Base-by-base conservation (phyloP, 2,888 invertebrate genomes). In the Diadegma fenestrale region DNA sequence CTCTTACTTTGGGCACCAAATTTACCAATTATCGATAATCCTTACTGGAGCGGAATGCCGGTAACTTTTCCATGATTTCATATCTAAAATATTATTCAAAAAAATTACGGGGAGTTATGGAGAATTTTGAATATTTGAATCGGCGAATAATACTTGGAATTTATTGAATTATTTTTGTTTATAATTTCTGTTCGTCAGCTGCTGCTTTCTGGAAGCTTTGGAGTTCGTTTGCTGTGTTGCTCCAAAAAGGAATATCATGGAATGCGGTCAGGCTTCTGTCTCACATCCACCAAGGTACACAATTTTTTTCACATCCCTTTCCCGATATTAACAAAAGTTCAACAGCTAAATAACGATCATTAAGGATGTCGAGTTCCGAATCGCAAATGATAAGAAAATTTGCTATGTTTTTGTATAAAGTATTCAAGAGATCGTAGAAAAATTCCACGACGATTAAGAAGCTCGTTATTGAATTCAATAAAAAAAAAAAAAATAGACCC, bases 1-100 rank as follows among this genome's bases (percentile, higher is more conserved):
- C 94, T 96, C 84, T 92, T 96, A 22, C 89, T 96, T 33, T 95
- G 96, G 94, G 94, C 96, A 19, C 96, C 96, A 7, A 95, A 95
- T 91, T 94, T 96, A 26, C 94, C 95, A 77, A 92, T 95, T 80
- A 93, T 94, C 86, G 95, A 96, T 89, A 96, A 96, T 93, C 96
- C 96, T 0, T 96, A 95, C 89, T 96, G 96, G 95, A 96, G 96
- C 89, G 96, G 95, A 54, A 93, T 95, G 89, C 95, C 95, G 87
- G 96, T 96, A 93, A 94, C 94, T 33, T 45, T 43, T 19, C 19
- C 0, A 41, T 43, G 7, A 6, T 41, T 45, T 78, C 22, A n/a
- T 0, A 30, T 30, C 45, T 2, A 12, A 26, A 58, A 43, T 1
- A 22, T 41, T 14, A 19, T 58, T 37, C 10, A 0, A 26, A 26